A percentile compares a stretch with the other conserved stretches of the same genome.
These are phyloP conservation scores for Mus spicilegus DNA, from an alignment of 2,113 vertebrate genomes.

Conservation along the genomic window DNA sequence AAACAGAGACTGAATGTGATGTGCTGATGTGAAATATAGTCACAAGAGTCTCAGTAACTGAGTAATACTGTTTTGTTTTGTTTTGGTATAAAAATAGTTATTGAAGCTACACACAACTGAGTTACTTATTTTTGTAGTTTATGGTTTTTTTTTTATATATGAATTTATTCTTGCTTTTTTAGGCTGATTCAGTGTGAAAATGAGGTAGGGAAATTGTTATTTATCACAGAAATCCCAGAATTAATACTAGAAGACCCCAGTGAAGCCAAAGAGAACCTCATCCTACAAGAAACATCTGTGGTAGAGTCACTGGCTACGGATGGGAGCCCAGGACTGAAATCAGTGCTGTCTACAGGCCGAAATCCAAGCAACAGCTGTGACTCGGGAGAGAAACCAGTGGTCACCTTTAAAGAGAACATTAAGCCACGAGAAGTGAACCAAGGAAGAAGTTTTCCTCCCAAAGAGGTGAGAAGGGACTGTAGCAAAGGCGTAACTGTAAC, in stretches of 20 bases:
- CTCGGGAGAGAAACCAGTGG: slow-evolving; percentile 92
- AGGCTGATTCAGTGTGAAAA: slow-evolving; percentile 95
- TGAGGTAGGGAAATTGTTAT: slow-evolving; percentile 93
- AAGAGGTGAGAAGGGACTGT: slow-evolving; percentile 91
- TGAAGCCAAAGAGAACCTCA: slow-evolving; percentile 92
- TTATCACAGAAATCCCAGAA: slow-evolving; percentile 96
- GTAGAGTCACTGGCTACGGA: slow-evolving; percentile 89
- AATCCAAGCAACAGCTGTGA: slow-evolving; percentile 91
- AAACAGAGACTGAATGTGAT: not conserved
- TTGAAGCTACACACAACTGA: slow-evolving; percentile 11
- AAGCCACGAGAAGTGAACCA: slow-evolving; percentile 93
- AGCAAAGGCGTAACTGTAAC: slow-evolving; percentile 88
- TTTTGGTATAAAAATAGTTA: not conserved
- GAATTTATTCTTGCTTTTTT: slow-evolving; percentile 76
- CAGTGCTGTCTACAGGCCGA: slow-evolving; percentile 94
- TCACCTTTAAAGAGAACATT: slow-evolving; percentile 99
- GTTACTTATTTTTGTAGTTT: slow-evolving; percentile 13
- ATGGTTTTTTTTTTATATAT: slow-evolving; percentile 53
- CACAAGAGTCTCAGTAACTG: not conserved
- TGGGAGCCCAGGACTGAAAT: slow-evolving; percentile 92
- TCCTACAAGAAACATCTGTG: slow-evolving; percentile 92
- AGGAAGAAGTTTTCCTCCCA: slow-evolving; percentile 88
- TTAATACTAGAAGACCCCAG: slow-evolving; percentile 92
- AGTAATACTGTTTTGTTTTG: not conserved
- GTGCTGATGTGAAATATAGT: not conserved